Percentiles rank a stretch among this genome's conserved stretches.
Conservation (phyloP, 1,140 invertebrate species). For the Lepidurus couesii region DNA sequence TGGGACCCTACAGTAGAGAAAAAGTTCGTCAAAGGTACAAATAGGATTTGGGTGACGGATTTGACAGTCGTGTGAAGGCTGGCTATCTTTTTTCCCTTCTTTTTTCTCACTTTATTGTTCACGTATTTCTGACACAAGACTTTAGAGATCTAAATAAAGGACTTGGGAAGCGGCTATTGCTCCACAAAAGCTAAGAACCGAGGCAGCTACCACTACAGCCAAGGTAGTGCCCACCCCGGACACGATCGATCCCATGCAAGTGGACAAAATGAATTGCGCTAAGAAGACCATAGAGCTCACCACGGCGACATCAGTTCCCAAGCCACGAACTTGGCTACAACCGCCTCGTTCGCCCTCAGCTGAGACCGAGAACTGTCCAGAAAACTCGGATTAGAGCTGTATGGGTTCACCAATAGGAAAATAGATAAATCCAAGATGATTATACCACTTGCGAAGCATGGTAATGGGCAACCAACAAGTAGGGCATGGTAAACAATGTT, state of each 20-base stretch:
- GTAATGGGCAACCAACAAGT: conserved; percentile 86
- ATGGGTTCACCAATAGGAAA: not conserved
- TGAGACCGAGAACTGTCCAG: conserved; percentile 33
- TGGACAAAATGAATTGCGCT: conserved; percentile 82
- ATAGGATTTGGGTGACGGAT: conserved; percentile 3
- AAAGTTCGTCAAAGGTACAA: not conserved
- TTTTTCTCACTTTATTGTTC: too few relatives aligned
- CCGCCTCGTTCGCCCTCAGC: conserved; percentile 28
- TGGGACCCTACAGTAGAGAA: too few relatives aligned
- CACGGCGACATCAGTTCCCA: conserved; percentile 89
- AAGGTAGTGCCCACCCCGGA: conserved; percentile 68
- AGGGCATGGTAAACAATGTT: conserved; percentile 95
- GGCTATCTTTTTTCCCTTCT: not conserved
- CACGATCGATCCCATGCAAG: conserved; percentile 79
- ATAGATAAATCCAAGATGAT: conserved; percentile 39
- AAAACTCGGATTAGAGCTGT: not conserved
- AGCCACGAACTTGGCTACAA: conserved; percentile 58
- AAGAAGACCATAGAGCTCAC: conserved; percentile 93
- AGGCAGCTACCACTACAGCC: conserved; percentile 69
- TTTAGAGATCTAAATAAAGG: conserved; percentile 76
- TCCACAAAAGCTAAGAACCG: conserved; percentile 75
- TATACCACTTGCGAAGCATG: conserved; percentile 81
- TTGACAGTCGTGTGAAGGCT: not conserved
- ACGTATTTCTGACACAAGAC: not conserved
- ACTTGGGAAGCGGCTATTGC: conserved; percentile 77